Conservation (phyloP, 2,888 invertebrate genomes). For the Chydorus sphaericus region DNA sequence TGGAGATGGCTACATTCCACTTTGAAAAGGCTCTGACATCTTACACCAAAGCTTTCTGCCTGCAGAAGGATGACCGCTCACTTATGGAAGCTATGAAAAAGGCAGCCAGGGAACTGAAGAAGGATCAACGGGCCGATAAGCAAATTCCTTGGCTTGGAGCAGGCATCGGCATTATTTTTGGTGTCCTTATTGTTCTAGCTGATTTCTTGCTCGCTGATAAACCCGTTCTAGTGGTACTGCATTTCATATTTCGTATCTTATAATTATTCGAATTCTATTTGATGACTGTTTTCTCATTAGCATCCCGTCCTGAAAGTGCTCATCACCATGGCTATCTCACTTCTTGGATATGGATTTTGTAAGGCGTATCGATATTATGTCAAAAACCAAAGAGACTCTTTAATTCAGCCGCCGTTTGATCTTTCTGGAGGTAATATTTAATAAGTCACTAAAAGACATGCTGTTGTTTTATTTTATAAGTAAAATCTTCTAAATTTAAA, state of each 20-base stretch:
- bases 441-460: not conserved
- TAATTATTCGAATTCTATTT: conserved; percentile 10
- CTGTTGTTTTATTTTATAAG: not conserved
- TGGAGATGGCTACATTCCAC: conserved; percentile 49
- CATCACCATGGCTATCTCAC: conserved; percentile 48
- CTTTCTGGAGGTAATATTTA: conserved; percentile 26
- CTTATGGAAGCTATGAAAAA: conserved; percentile 45
- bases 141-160: conserved; percentile 61
- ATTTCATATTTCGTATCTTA: not conserved
- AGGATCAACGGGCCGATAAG: conserved; percentile 47
- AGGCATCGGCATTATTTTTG: conserved; percentile 52
- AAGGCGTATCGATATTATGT: conserved; percentile 40
- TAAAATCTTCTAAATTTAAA: conserved; percentile 15
- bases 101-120: conserved; percentile 41
- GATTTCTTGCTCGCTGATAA: conserved; percentile 49
- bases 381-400: conserved; percentile 35
- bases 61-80: conserved; percentile 49
- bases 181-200: conserved; percentile 49
- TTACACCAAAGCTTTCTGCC: conserved; percentile 47
- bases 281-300: conserved; percentile 32
- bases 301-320: conserved; percentile 57
- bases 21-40: conserved; percentile 51
- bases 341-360: conserved; percentile 49
- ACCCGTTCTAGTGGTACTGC: conserved; percentile 44
- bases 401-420: conserved; percentile 39